Percentiles rank a stretch among this genome's conserved stretches.
These are phyloP conservation scores for Corythoichthys haematopterus DNA, from an alignment of 2,113 vertebrate species.

Conservation along the genomic window DNA sequence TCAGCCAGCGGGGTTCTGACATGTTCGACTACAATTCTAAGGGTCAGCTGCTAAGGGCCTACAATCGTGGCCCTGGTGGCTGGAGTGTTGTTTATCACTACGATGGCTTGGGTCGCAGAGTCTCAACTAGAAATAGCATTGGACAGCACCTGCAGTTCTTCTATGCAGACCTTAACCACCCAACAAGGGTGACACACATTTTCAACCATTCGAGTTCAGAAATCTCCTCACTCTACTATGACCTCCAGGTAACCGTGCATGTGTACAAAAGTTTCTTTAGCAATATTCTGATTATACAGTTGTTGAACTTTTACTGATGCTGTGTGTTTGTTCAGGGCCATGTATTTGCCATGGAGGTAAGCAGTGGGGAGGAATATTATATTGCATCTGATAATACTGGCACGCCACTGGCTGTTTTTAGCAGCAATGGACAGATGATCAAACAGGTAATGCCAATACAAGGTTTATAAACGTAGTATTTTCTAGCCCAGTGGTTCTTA, in stretches of 20 bases:
- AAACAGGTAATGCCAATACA: conserved; percentile 74
- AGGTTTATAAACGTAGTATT: neutral
- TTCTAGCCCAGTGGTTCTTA: neutral
- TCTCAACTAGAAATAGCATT: conserved; percentile 92
- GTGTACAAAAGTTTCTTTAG: neutral
- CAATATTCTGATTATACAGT: neutral
- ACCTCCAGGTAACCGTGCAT: conserved; percentile 76
- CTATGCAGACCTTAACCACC: conserved; percentile 94
- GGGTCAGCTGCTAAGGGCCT: conserved; percentile 88
- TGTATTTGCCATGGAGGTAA: conserved; percentile 98
- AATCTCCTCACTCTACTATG: conserved; percentile 94
- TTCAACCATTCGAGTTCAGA: conserved; percentile 98
- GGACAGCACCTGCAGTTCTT: conserved; percentile 97
- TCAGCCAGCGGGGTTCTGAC: conserved; percentile 88
- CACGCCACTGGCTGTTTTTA: conserved; percentile 93
- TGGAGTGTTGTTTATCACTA: conserved; percentile 97
- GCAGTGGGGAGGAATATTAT: conserved; percentile 95
- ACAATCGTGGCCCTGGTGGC: conserved; percentile 82
- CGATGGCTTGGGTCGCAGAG: conserved; percentile 87
- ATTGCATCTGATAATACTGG: conserved; percentile 96
- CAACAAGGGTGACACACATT: conserved; percentile 88
- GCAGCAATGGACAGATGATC: conserved; percentile 97
- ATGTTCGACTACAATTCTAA: conserved; percentile 98
- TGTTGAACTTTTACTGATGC: too few species aligned
- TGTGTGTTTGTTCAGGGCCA: conserved; percentile 71